Base-by-base conservation (phyloP, 2,888 invertebrate species). In the Agrochola lota region DNA sequence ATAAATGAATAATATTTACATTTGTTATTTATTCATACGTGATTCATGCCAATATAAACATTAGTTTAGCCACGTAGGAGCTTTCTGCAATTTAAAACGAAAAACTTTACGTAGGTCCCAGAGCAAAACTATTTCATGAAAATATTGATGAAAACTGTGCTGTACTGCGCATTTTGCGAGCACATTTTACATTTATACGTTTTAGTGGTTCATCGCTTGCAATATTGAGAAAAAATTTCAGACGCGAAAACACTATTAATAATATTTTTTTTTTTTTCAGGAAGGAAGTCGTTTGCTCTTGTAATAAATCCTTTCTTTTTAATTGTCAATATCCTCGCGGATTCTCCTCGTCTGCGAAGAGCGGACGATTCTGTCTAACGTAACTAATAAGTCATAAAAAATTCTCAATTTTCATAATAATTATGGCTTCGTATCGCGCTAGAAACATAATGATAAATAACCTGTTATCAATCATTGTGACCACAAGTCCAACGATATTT, bases 11-110 rank as follows among this genome's bases (percentile, higher is more conserved):
- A 57, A n/a, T 46, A 55, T 83, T 68, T 68, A 49, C 30, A 20
- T 35, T 68, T 8, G 26, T 68, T 78, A 68, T 68, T 83, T 78
- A 67, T 83, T 79, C 77, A 68, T 55, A 76, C 55, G n/a, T 43
- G 30, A 20, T 46, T 77, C 40, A 43, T 57, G 15, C 11, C n/a
- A 43, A 63, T 63, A 43, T 23, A 26, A 43, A 77, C 20, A 23
- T 46, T 81, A 30, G n/a, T 5, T 17, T 11, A 23, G 43, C 9
- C n/a, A 35, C 30, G n/a, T 46, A 20, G 7, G 12, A 46, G 26
- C 26, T 52, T n/a, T 57, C 17, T n/a, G 17, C 26, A 30, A 20
- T 40, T 8, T 43, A 23, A 52, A 59, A 52, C 17, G 11, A 43
- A 59, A 81, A 49, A 40, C 20, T 66, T 17, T 4, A 23, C 23